Evolutionary conservation across 2,888 invertebrate genomes (phyloP).

Genomic region (Alsophila aescularia): DNA sequence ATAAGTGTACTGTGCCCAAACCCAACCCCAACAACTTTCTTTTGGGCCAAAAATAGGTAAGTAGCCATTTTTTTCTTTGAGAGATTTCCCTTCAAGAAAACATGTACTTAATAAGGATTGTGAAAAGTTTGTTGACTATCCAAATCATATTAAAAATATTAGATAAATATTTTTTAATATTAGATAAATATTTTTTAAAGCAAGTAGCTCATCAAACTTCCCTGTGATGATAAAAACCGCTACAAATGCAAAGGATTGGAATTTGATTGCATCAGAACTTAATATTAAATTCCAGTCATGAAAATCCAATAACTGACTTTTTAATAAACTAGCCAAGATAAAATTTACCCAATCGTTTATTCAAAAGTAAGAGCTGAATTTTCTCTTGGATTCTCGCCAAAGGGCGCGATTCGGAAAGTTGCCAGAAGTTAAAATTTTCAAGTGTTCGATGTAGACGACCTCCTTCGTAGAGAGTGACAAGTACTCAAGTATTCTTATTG

Average conservation of each 20-base stretch:
- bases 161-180: no score
- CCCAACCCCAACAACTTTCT: constrained; percentile 19
- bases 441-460: constrained; percentile 26
- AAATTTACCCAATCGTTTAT: constrained; percentile 27
- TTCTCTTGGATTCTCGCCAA: constrained; percentile 55
- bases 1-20: no score
- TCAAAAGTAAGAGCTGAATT: constrained; percentile 53
- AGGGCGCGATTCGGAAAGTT: constrained; percentile 45
- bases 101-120: constrained; percentile 16
- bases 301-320: constrained; percentile 20
- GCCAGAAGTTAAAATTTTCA: constrained; percentile 52
- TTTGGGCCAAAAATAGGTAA: constrained; percentile 18
- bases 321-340: background rate
- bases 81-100: constrained; percentile 21
- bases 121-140: background rate
- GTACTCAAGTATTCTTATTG: constrained; percentile 42
- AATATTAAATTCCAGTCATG: background rate
- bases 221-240: no score
- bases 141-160: no score
- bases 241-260: no score
- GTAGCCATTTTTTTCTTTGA: constrained; percentile 28
- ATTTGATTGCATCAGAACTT: background rate
- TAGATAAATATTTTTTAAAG: no score
- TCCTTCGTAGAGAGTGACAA: constrained; percentile 42
- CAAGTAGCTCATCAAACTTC: no score